phyloP scores from a whole-genome alignment of 2,888 invertebrate genomes.

The Drosophila gaucha region DNA sequence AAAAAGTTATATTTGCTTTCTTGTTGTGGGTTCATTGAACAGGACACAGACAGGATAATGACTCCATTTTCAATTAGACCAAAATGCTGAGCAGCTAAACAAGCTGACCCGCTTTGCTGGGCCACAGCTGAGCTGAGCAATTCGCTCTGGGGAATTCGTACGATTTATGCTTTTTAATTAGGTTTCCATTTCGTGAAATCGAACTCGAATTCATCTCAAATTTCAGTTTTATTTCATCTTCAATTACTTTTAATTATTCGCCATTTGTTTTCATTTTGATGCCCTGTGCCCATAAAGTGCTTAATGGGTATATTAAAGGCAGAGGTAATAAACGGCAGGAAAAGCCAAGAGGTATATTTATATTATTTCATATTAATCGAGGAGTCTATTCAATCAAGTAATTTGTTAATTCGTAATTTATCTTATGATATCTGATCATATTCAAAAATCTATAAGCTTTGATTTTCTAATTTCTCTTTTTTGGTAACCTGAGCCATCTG shows the following conservation, averaged over 20 bases:
- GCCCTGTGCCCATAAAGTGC: neutral
- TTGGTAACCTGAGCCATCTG: too few relatives aligned
- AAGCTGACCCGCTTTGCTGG: neutral
- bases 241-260: conserved; percentile 75
- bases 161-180: conserved; percentile 66
- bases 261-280: conserved; percentile 57
- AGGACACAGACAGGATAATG: conserved; percentile 58
- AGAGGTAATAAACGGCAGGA: neutral
- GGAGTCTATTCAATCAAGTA: too few relatives aligned
- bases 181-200: conserved; percentile 39
- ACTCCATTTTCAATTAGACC: conserved; percentile 55
- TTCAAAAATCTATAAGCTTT: too few relatives aligned
- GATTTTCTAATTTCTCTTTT: too few relatives aligned
- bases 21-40: conserved; percentile 50
- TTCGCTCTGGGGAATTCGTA: conserved; percentile 2
- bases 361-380: too few relatives aligned
- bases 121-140: conserved; percentile 4
- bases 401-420: too few relatives aligned
- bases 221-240: conserved; percentile 48
- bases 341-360: neutral
- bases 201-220: conserved; percentile 27
- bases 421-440: too few relatives aligned
- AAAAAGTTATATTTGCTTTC: conserved; percentile 5
- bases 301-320: neutral
- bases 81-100: conserved; percentile 2